phyloP scores from a whole-genome alignment of 2,888 invertebrate genomes.

The Archips crataeganus region DNA sequence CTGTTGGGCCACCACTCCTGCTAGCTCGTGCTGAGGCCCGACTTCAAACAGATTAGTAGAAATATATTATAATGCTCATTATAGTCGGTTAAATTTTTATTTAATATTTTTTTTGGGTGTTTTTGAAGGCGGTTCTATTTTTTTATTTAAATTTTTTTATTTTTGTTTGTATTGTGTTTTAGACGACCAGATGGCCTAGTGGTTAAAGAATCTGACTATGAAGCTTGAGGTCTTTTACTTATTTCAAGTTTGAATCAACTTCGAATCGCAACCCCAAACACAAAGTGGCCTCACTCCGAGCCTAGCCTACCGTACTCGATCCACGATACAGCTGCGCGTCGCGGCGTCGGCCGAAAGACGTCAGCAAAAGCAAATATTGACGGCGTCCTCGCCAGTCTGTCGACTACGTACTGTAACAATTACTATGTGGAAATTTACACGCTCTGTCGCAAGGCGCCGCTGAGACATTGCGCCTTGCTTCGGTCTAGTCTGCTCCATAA shows the following conservation, averaged over 20 bases:
- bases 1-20: too few relatives aligned
- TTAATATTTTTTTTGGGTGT: too few relatives aligned
- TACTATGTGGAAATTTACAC: constrained; percentile 51
- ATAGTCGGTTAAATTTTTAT: too few relatives aligned
- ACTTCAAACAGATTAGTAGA: too few relatives aligned
- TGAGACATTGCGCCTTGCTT: constrained; percentile 5
- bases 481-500: background rate
- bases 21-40: too few relatives aligned
- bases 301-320: constrained; percentile 34
- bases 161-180: too few relatives aligned
- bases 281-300: constrained; percentile 8
- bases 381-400: constrained; percentile 53
- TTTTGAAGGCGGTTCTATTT: too few relatives aligned
- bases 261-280: constrained; percentile 7
- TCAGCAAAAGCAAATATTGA: constrained; percentile 66
- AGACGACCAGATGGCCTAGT: too few relatives aligned
- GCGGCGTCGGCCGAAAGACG: constrained; percentile 52
- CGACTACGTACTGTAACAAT: constrained; percentile 46
- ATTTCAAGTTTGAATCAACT: background rate
- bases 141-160: too few relatives aligned
- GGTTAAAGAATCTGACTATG: too few relatives aligned
- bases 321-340: constrained; percentile 44
- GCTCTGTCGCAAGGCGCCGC: constrained; percentile 28
- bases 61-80: too few relatives aligned
- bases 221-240: too few relatives aligned